phyloP scores from a whole-genome alignment of 1,140 invertebrate genomes.

The Drosophila murphyi region DNA sequence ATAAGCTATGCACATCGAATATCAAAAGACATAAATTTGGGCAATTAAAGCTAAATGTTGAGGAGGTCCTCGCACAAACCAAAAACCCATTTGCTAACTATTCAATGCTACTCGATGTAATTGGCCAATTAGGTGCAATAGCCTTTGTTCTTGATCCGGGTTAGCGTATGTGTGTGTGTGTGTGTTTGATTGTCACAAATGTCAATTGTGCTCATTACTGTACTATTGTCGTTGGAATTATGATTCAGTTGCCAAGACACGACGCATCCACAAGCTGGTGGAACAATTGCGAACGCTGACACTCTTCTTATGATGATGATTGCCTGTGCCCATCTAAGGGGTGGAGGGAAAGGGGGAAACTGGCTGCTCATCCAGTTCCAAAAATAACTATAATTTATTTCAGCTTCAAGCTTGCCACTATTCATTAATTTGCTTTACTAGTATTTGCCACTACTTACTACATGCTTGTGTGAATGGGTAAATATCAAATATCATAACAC shows the following conservation, averaged over 20 bases:
- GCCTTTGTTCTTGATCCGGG: slow-evolving; percentile 19
- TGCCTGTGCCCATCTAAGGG: slow-evolving; percentile 1
- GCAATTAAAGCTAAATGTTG: slow-evolving; percentile 74
- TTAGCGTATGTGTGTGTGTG: slow-evolving; percentile 14
- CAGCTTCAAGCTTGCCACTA: slow-evolving; percentile 4
- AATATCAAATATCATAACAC: not conserved
- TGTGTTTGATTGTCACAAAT: slow-evolving; percentile 41
- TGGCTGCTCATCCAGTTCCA: not conserved
- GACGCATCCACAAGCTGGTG: slow-evolving; percentile 6
- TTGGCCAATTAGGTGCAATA: slow-evolving; percentile 45
- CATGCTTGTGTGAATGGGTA: slow-evolving; percentile 1
- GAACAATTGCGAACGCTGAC: slow-evolving; percentile 30
- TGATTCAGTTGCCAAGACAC: slow-evolving; percentile 37
- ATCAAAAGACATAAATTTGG: slow-evolving; percentile 64
- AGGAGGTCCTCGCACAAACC: not conserved
- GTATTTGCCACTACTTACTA: slow-evolving; percentile 23
- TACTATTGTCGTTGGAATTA: slow-evolving; percentile 42
- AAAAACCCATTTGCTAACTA: not conserved
- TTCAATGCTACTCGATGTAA: not conserved
- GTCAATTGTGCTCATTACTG: slow-evolving; percentile 70
- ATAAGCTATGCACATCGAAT: slow-evolving; percentile 39
- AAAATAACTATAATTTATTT: slow-evolving; percentile 23
- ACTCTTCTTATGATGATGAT: slow-evolving; percentile 33
- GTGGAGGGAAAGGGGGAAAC: not conserved
- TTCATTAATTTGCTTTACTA: slow-evolving; percentile 24